Evolutionary conservation across 2,888 invertebrate genomes (phyloP).

Genomic region (Dolichopus griseipennis): DNA sequence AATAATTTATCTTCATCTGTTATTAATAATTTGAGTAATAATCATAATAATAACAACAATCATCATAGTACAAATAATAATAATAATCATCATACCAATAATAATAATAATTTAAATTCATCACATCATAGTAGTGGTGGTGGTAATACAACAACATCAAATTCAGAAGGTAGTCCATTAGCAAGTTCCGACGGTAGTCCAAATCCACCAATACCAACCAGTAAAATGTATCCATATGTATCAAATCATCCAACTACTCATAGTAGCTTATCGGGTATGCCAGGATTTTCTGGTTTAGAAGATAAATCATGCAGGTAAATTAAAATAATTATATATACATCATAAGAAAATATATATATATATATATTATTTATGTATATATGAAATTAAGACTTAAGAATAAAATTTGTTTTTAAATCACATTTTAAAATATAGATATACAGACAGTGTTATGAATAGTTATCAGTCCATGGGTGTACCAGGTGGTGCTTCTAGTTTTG

Average conservation of each 20-base stretch:
- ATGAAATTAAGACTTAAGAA: too few relatives aligned
- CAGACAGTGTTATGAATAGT: conserved; percentile 44
- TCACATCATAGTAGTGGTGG: conserved; percentile 22
- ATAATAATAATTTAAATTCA: conserved; percentile 28
- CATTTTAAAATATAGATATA: conserved; percentile 34
- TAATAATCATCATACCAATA: conserved; percentile 27
- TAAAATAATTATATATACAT: not conserved
- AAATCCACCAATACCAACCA: conserved; percentile 56
- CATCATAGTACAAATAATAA: conserved; percentile 26
- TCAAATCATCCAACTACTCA: conserved; percentile 58
- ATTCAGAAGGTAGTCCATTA: conserved; percentile 56
- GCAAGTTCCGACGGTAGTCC: conserved; percentile 53
- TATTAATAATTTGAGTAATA: conserved; percentile 20
- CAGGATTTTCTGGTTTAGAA: conserved; percentile 43
- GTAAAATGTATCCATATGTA: conserved; percentile 89
- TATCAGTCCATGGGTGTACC: conserved; percentile 46
- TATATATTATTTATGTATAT: too few relatives aligned
- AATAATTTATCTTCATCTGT: conserved; percentile 16
- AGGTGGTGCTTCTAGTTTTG: conserved; percentile 47
- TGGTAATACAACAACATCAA: conserved; percentile 30
- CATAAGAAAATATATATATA: not conserved
- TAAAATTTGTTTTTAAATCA: not conserved
- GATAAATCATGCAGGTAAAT: conserved; percentile 44
- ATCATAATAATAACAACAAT: conserved; percentile 17
- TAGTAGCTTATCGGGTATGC: conserved; percentile 74